phyloP scores from a whole-genome alignment of 2,888 invertebrate genomes.

The Sialis lutaria region DNA sequence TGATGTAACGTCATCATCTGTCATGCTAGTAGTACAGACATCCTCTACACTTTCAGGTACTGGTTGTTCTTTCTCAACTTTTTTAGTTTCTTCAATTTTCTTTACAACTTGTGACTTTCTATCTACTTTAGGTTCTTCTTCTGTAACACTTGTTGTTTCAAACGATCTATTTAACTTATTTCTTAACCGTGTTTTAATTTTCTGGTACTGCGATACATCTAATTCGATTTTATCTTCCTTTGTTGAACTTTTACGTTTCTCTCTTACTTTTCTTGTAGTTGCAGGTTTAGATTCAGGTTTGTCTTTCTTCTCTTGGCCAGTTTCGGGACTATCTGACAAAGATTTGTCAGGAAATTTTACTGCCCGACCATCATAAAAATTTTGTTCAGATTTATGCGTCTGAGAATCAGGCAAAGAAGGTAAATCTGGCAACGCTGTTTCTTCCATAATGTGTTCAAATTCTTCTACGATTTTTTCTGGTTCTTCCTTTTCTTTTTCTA shows the following conservation, averaged over 20 bases:
- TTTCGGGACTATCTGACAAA: too few species aligned
- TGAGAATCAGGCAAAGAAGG: conserved; percentile 20
- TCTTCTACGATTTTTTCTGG: conserved; percentile 27
- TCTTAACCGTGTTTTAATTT: too few species aligned
- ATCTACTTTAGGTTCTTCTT: not conserved
- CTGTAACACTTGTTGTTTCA: too few species aligned
- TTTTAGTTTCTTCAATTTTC: not conserved
- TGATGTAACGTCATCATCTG: not conserved
- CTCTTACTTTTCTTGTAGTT: conserved; percentile 8
- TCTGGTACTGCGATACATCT: too few species aligned
- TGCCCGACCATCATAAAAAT: not conserved
- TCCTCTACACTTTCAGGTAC: not conserved
- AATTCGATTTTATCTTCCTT: too few species aligned
- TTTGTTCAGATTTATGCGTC: not conserved
- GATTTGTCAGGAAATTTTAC: too few species aligned
- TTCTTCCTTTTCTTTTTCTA: conserved; percentile 7
- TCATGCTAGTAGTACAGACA: too few species aligned
- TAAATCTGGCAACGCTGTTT: conserved; percentile 38
- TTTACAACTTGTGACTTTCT: not conserved
- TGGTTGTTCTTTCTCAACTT: conserved; percentile 2
- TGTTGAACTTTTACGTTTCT: conserved; percentile 13
- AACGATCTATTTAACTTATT: too few species aligned
- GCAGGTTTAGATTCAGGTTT: too few species aligned
- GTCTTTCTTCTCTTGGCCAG: too few species aligned
- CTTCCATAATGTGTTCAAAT: conserved; percentile 41